These are phyloP conservation scores for Tetraneura akinire DNA, from an alignment of 1,140 invertebrate species.

Conservation along the genomic window DNA sequence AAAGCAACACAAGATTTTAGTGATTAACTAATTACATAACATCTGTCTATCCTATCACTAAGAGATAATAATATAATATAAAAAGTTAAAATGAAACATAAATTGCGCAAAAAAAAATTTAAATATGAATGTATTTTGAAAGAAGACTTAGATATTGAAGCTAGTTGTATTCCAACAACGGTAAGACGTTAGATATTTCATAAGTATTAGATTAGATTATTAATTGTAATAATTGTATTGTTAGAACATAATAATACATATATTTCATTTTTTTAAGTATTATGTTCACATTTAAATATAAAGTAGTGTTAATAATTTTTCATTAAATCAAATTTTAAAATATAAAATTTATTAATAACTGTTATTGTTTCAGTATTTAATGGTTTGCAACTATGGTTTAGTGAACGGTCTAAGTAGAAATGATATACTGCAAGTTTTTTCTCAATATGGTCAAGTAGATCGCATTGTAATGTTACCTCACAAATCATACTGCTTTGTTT, in stretches of 20 bases:
- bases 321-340: neutral
- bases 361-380: constrained; percentile 61
- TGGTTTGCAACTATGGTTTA: constrained; percentile 76
- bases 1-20: too few species aligned
- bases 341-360: neutral
- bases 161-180: neutral
- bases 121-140: constrained; percentile 11
- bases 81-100: neutral
- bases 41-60: too few species aligned
- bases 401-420: constrained; percentile 71
- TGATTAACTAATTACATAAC: too few species aligned
- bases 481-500: constrained; percentile 77
- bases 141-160: constrained; percentile 18
- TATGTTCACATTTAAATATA: too few species aligned
- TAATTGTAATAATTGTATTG: too few species aligned
- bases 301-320: neutral
- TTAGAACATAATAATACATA: too few species aligned
- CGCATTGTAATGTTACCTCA: constrained; percentile 68
- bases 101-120: neutral
- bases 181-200: too few species aligned
- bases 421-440: constrained; percentile 63
- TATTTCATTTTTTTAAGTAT: too few species aligned
- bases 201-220: too few species aligned
- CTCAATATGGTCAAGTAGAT: constrained; percentile 61
- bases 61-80: too few species aligned